Evolutionary conservation across 2,113 vertebrate genomes (phyloP), one percentile per base, ranked within the genome.

Genomic region (Ovis aries): DNA sequence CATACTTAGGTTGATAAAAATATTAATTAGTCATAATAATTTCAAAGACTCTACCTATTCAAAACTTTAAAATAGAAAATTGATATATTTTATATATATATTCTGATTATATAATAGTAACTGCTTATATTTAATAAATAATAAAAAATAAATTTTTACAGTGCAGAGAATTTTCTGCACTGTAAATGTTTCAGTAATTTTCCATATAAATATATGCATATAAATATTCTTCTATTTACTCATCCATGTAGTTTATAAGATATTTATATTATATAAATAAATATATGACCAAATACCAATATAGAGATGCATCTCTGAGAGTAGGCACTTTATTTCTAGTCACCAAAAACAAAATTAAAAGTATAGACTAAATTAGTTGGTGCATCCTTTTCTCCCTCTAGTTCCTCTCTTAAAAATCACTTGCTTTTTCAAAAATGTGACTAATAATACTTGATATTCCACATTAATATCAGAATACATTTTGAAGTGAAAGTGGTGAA

Each of bases 1-100:
- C 6, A 64, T 53, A 67, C 5, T 88, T 52, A 80, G 13, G 0
- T n/a, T 78, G 25, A 71, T 78, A 71, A 94, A 89, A 88, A 85
- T 55, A 92, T 33, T 85, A 60, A 80, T 45, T 90, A 48, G 12
- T 21, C 11, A 71, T 45, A 29, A 82, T 45, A 45, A 52, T 86
- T 67, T 29, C 11, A 91, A 94, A 86, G 53, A 43, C 0, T 74
- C 11, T 21, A 31, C 40, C 25, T 80, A 81, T 74, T 23, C 15
- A 94, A 92, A 97, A 80, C 6, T 57, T 71, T 86, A 40, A 91
- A 71, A 84, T 6, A 45, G n/a, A 88, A 88, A 91, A 31, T 7
- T 48, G 5, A 91, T 81, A 53, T 3, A 29, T 60, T 83, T 33
- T 83, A 64, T 8, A 17, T 8, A n/a, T 67, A 36, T 67, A 86